A percentile compares a stretch with the other conserved stretches of the same genome.
These are phyloP conservation scores for Sinelater perroti DNA, from an alignment of 2,888 invertebrate species.

Conservation along the genomic window DNA sequence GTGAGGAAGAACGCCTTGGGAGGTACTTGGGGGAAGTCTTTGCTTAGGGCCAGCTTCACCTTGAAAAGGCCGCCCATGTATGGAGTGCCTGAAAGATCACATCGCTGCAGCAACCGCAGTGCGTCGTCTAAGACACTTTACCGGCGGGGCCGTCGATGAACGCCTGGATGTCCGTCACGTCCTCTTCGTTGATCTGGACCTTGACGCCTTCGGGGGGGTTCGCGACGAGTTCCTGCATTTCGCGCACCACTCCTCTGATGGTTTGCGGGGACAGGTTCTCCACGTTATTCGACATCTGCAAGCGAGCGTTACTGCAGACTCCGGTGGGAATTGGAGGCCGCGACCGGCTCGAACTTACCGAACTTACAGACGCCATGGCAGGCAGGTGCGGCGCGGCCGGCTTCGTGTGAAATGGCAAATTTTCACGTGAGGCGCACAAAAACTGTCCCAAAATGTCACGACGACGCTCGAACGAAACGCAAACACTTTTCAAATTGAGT, in stretches of 20 bases:
- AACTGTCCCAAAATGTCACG: constrained; percentile 28
- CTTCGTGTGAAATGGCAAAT: constrained; percentile 12
- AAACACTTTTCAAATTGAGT: constrained; percentile 32
- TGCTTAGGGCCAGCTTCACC: constrained; percentile 88
- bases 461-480: constrained; percentile 15
- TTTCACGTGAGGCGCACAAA: not conserved
- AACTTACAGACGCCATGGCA: constrained; percentile 38
- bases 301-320: constrained; percentile 29
- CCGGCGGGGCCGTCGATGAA: constrained; percentile 84
- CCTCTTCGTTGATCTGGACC: constrained; percentile 88
- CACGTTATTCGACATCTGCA: constrained; percentile 82
- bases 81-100: constrained; percentile 87
- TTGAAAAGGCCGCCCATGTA: constrained; percentile 89
- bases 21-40: constrained; percentile 91
- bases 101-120: not conserved
- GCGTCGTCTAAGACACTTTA: too few species aligned
- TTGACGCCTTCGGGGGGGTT: constrained; percentile 92
- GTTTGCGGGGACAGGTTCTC: constrained; percentile 96
- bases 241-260: constrained; percentile 85
- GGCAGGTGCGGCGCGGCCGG: not conserved
- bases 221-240: constrained; percentile 83
- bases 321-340: not conserved
- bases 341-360: not conserved
- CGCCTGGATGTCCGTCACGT: constrained; percentile 93
- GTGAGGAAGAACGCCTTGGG: constrained; percentile 94